Evolutionary conservation across 2,797 vertebrate species (phyloP).

Genomic region (Syngnathus rostellatus): DNA sequence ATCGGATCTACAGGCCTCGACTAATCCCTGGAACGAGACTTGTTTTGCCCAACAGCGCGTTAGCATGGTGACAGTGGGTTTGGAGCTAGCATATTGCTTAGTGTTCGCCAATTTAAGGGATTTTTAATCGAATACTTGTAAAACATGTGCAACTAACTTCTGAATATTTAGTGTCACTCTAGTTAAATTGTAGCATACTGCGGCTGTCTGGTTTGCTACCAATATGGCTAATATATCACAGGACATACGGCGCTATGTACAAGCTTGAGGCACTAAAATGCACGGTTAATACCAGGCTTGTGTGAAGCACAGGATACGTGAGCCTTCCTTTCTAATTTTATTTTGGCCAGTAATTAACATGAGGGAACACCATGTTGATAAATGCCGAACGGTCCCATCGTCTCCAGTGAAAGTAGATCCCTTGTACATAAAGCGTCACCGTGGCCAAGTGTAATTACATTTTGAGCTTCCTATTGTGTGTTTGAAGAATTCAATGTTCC

Average conservation of each 20-base stretch:
- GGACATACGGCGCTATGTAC: background rate
- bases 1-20: slow-evolving; percentile 48
- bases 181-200: background rate
- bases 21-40: slow-evolving; percentile 63
- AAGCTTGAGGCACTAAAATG: background rate
- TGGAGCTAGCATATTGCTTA: background rate
- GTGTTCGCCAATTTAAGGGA: background rate
- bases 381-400: background rate
- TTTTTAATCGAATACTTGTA: background rate
- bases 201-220: background rate
- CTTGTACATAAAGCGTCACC: background rate
- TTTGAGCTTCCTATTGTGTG: background rate
- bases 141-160: background rate
- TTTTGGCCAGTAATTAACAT: background rate
- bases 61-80: slow-evolving; percentile 17
- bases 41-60: slow-evolving; percentile 22
- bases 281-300: background rate
- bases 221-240: background rate
- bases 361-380: background rate
- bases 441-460: background rate
- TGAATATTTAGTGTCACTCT: background rate
- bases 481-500: slow-evolving; percentile 59
- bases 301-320: background rate
- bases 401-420: background rate
- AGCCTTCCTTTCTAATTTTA: background rate